Evolutionary conservation across 2,888 invertebrate genomes (phyloP), one percentile per base, ranked within the genome.

Genomic region (Erebia palarica): DNA sequence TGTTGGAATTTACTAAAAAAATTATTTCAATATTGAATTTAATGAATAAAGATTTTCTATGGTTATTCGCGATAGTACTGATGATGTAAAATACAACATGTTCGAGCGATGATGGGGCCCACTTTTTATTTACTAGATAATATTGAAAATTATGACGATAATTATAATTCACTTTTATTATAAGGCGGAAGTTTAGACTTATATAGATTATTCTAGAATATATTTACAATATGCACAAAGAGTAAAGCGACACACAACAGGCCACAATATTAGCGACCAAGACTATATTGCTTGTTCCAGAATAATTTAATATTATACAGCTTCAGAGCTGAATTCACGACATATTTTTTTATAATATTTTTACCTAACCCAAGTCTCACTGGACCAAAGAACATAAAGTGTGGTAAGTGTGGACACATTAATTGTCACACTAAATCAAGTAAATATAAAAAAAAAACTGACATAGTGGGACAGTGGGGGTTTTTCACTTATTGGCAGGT

Each of bases 171-270:
- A 90, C 84, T 87, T 86, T 85, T 82, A 84, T 84, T 81, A 84
- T 89, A 92, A 93, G 92, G 92, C 92, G 92, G 92, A 92, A 88
- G 83, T 79, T 79, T 79, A 79, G 77, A 82, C 84, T 86, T 84
- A 82, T 84, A 82, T 44, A 78, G 80, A 84, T 83, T 86, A 85
- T 78, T 77, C 80, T 86, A 86, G 77, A 78, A 81, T 76, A 80
- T 92, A 92, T 93, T 88, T 92, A 93, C 92, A 93, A 85, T 92
- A 92, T 92, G 84, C 89, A 92, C 91, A 92, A 75, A 85, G 78
- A 87, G 79, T 84, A 83, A 86, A 91, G 87, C 86, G 80, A 86
- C 84, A 89, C 86, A 80, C 82, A 80, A 79, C 9, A 82, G 84
- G 82, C 83, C 82, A 84, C 80, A 78, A 83, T 77, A 84, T 78